Percentiles rank a stretch among this genome's conserved stretches.
Evolutionary conservation across 1,140 invertebrate genomes (phyloP).

Genomic region (Choristoneura fumiferana): DNA sequence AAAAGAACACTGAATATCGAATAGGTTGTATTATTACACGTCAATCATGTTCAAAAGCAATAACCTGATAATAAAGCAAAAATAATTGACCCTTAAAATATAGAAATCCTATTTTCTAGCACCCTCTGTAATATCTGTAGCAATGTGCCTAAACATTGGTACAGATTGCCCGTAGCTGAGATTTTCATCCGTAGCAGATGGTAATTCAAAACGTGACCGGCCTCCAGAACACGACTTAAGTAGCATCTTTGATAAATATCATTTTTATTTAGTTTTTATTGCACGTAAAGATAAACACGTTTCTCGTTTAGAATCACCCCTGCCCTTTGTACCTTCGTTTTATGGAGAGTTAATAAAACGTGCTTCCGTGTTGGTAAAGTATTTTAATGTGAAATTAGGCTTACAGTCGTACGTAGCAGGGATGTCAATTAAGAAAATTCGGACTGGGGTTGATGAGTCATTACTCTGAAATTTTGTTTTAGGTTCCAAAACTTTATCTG

Average conservation of each 20-base stretch:
- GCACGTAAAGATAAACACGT: slow-evolving; percentile 2
- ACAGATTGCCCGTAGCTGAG: neutral
- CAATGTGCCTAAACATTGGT: neutral
- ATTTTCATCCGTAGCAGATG: neutral
- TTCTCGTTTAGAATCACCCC: neutral
- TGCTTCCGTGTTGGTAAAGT: neutral
- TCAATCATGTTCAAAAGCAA: no score
- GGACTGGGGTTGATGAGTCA: neutral
- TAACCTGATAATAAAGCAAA: no score
- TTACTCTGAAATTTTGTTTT: neutral
- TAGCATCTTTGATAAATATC: slow-evolving; percentile 16
- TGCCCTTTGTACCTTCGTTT: slow-evolving; percentile 1
- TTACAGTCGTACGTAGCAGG: no score
- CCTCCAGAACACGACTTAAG: neutral
- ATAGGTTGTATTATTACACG: no score
- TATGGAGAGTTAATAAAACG: neutral
- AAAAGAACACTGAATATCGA: no score
- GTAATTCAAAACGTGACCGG: slow-evolving; percentile 16
- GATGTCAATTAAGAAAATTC: no score
- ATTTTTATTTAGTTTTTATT: slow-evolving; percentile 17
- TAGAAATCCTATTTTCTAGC: no score
- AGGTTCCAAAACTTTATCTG: no score
- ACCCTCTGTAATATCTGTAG: neutral
- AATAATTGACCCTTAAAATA: no score
- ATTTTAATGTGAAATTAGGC: neutral